Conservation (phyloP, 2,888 invertebrate genomes). For the Drosophila recens region DNA sequence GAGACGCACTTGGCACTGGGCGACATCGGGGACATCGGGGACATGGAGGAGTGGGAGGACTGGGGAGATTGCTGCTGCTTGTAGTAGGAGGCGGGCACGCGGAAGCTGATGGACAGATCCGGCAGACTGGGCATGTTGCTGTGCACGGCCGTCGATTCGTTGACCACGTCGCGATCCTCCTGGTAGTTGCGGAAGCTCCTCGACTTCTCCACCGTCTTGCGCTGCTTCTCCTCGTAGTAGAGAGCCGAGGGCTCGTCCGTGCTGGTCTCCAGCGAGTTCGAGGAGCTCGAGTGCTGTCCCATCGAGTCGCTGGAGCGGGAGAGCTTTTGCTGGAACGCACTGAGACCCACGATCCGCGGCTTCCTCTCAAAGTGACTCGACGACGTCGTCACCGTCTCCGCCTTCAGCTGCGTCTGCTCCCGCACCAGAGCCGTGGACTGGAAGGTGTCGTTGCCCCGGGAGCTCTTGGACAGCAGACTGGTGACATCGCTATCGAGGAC, state of each 20-base stretch:
- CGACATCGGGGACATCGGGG: slow-evolving; percentile 50
- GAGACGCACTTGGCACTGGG: slow-evolving; percentile 72
- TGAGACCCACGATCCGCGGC: slow-evolving; percentile 86
- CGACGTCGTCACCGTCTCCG: slow-evolving; percentile 34
- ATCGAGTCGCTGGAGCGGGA: slow-evolving; percentile 85
- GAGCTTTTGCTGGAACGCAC: slow-evolving; percentile 87
- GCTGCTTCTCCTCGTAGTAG: slow-evolving; percentile 82
- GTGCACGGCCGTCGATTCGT: slow-evolving; percentile 50
- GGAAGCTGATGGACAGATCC: slow-evolving; percentile 81
- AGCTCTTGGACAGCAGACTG: slow-evolving; percentile 65
- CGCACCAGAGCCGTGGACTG: slow-evolving; percentile 83
- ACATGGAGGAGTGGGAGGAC: slow-evolving; percentile 38
- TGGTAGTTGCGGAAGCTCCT: slow-evolving; percentile 89
- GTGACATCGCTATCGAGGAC: slow-evolving; percentile 45
- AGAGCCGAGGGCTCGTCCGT: slow-evolving; percentile 81
- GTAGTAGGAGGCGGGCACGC: slow-evolving; percentile 68
- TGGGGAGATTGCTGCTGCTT: slow-evolving; percentile 43
- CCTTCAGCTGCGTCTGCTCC: slow-evolving; percentile 67
- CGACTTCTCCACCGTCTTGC: slow-evolving; percentile 89
- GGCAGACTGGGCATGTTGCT: slow-evolving; percentile 84
- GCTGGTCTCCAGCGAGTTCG: slow-evolving; percentile 73
- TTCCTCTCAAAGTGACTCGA: slow-evolving; percentile 82
- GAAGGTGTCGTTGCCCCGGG: slow-evolving; percentile 77
- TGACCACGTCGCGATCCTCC: slow-evolving; percentile 78
- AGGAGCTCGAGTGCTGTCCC: slow-evolving; percentile 72